Conservation (phyloP, 92 coral and sea anemone genomes). For the Heliopora coerulea region DNA sequence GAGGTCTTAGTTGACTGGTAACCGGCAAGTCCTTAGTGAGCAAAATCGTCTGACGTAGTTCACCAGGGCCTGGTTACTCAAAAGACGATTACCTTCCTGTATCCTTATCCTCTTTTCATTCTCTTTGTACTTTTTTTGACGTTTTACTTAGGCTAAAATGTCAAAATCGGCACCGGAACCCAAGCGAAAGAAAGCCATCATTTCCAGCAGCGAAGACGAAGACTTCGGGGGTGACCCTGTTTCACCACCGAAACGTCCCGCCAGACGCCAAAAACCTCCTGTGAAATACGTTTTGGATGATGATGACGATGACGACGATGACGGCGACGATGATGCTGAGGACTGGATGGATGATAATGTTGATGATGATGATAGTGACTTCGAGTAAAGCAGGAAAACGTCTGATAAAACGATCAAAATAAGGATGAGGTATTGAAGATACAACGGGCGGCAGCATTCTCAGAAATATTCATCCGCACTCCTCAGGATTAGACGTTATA, state of each 20-base stretch:
- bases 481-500: too few species aligned
- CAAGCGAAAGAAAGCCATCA: slow-evolving; percentile 30
- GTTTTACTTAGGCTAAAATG: slow-evolving; percentile 10
- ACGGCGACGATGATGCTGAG: slow-evolving; percentile 40
- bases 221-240: slow-evolving; percentile 1
- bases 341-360: slow-evolving; percentile 31
- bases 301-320: slow-evolving; percentile 38
- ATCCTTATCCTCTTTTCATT: too few species aligned
- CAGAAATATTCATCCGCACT: too few species aligned
- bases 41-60: too few species aligned
- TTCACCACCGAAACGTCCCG: slow-evolving; percentile 27
- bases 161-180: not conserved
- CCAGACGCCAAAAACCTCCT: slow-evolving; percentile 40
- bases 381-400: slow-evolving; percentile 3
- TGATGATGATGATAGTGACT: slow-evolving; percentile 34
- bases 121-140: too few species aligned
- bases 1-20: too few species aligned
- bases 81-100: too few species aligned
- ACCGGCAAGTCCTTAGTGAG: too few species aligned
- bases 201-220: slow-evolving; percentile 48
- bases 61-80: too few species aligned
- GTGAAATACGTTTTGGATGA: slow-evolving; percentile 49
- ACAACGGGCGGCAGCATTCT: too few species aligned
- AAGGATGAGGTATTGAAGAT: too few species aligned
- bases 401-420: too few species aligned